These are phyloP conservation scores for Cydia fagiglandana DNA, from an alignment of 1,140 invertebrate genomes.

Conservation along the genomic window DNA sequence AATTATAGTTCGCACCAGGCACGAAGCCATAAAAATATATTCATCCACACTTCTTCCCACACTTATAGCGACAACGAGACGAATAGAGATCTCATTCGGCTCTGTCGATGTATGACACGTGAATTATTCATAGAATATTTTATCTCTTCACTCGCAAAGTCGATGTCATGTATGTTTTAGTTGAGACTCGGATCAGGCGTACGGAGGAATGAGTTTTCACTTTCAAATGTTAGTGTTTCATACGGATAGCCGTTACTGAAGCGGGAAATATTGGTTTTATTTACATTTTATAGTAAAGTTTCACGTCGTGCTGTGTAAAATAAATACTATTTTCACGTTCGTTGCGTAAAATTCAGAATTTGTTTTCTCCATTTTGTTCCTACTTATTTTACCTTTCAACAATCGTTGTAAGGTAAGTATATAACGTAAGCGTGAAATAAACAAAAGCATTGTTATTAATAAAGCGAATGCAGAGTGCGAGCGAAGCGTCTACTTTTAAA, in stretches of 20 bases:
- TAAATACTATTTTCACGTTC: background rate
- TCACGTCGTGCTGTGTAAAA: background rate
- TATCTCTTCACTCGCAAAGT: conserved; percentile 46
- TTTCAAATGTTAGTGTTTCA: conserved; percentile 32
- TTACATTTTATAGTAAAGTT: background rate
- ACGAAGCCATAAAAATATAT: conserved; percentile 33
- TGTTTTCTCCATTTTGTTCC: no score
- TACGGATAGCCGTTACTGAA: background rate
- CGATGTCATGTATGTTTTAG: conserved; percentile 54
- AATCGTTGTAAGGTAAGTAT: no score
- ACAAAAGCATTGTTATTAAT: no score
- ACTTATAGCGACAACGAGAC: conserved; percentile 36
- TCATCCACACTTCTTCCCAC: conserved; percentile 35
- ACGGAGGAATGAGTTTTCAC: conserved; percentile 24
- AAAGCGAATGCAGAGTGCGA: no score
- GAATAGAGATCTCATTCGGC: conserved; percentile 37
- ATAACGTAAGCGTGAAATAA: no score
- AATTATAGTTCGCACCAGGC: background rate
- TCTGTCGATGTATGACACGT: conserved; percentile 50
- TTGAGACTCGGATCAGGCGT: conserved; percentile 14
- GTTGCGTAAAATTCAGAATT: background rate
- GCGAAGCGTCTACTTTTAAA: no score
- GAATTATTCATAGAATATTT: conserved; percentile 67
- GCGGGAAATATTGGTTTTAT: conserved; percentile 25
- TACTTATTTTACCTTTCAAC: no score